Conservation (phyloP, 2,888 invertebrate genomes). For the Rhamphomyia laevipes region DNA sequence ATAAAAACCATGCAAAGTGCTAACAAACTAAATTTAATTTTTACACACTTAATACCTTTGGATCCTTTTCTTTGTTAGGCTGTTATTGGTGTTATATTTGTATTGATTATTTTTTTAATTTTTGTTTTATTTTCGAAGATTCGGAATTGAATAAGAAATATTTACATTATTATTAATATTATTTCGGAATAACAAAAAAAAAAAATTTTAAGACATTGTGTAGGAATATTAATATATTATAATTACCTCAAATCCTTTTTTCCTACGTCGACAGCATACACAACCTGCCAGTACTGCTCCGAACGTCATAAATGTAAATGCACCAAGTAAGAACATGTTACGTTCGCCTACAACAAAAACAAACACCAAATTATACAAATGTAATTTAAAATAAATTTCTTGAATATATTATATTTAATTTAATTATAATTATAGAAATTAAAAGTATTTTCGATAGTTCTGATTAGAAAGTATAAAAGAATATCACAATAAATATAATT, state of each 20-base stretch:
- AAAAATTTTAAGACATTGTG: not conserved
- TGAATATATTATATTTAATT: too few species aligned
- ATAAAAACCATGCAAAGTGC: too few species aligned
- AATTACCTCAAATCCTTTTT: conserved; percentile 18
- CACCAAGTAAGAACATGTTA: conserved; percentile 14
- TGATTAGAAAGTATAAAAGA: too few species aligned
- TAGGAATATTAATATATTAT: too few species aligned
- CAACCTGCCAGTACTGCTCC: conserved; percentile 15
- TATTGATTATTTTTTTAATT: not conserved
- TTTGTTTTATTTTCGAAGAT: conserved; percentile 1
- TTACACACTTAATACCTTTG: conserved; percentile 14
- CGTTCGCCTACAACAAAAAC: conserved; percentile 11
- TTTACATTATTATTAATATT: not conserved
- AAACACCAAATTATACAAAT: too few species aligned
- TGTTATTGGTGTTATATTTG: conserved; percentile 2
- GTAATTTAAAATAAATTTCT: too few species aligned
- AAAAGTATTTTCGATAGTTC: too few species aligned
- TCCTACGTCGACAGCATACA: conserved; percentile 16
- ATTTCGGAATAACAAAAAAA: not conserved
- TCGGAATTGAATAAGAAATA: not conserved
- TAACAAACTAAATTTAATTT: too few species aligned
- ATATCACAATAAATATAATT: too few species aligned
- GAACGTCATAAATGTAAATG: conserved; percentile 14
- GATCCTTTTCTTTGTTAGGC: conserved; percentile 18
- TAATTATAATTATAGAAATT: too few species aligned